Evolutionary conservation across 2,113 vertebrate species (phyloP), one percentile per base, ranked within the genome.

Genomic region (Trochalopteron elliotii): DNA sequence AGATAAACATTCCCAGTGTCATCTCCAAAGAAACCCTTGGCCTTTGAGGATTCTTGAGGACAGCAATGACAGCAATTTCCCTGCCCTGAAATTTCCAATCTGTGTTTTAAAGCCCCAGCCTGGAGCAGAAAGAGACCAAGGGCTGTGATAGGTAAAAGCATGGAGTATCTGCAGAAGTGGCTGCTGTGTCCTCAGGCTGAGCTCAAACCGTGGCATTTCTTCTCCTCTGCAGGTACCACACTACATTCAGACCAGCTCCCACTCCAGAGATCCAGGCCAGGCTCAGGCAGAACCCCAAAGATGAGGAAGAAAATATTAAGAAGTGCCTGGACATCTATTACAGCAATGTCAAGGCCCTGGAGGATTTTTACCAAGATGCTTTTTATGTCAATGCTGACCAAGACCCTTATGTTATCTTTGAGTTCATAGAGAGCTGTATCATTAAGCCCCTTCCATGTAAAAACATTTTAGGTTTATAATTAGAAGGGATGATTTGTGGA

Each of bases 361-460:
- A 98, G 96, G 89, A 87, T 23, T 97, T 98, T 47, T 99, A 98
- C 63, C 64, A 95, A 82, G 95, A 96, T 18, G 98, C 98, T 13
- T 89, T 98, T 89, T 83, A 95, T 6, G 21, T 99, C 84, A 98
- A 99, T 5, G 98, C 98, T 39, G 99, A 99, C 95, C 99, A 99
- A 97, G 99, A 99, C 83, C 98, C 99, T 4, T 96, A 98, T 52
- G 97, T 90, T 2, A 96, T 99, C 85, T 99, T 98, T 42, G 99
- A 99, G 94, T 97, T 98, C 76, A 96, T 99, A 59, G 99, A 99
- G 97, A 99, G 98, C 42, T 98, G 97, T 14, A 90, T 99, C 83
- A 96, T 99, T 49, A 98, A 97, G 4, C 98, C 98, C 7, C 95
- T 98, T 67, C 98, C 98, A 75, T 31, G 61, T 71, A 96, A 82